Percentiles rank a stretch among this genome's conserved stretches.
Conservation (phyloP, 2,797 vertebrate genomes). For the Tokudaia muenninki region DNA sequence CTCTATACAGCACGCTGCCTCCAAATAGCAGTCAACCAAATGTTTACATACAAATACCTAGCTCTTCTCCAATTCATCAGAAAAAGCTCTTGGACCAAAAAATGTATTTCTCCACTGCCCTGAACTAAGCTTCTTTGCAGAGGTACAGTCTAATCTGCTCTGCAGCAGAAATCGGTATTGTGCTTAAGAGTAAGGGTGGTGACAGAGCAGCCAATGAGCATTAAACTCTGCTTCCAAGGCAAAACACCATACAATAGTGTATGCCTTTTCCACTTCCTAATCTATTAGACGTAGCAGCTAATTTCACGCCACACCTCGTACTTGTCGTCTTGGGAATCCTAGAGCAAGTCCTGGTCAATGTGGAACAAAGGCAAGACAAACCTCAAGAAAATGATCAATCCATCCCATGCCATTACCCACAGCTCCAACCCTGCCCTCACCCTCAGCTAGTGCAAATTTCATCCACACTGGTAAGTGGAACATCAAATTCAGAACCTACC, state of each 20-base stretch:
- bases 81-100: slow-evolving; percentile 70
- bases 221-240: slow-evolving; percentile 64
- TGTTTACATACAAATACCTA: slow-evolving; percentile 63
- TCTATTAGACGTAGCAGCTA: not conserved
- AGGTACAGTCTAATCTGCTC: slow-evolving; percentile 56
- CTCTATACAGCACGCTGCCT: slow-evolving; percentile 38
- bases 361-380: slow-evolving; percentile 48
- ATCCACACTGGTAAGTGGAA: not conserved
- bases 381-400: slow-evolving; percentile 70
- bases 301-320: slow-evolving; percentile 58
- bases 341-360: slow-evolving; percentile 56
- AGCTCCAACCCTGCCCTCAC: not conserved
- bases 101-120: slow-evolving; percentile 78
- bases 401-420: slow-evolving; percentile 16
- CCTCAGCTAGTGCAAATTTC: slow-evolving; percentile 19
- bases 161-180: slow-evolving; percentile 4
- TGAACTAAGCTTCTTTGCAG: slow-evolving; percentile 76
- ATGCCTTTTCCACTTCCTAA: slow-evolving; percentile 57
- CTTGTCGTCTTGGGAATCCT: not conserved
- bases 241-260: slow-evolving; percentile 59
- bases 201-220: slow-evolving; percentile 77
- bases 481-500: not conserved
- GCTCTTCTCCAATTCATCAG: slow-evolving; percentile 75
- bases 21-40: slow-evolving; percentile 66
- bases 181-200: slow-evolving; percentile 70